These are phyloP conservation scores for Kryptolebias marmoratus DNA, from an alignment of 2,113 vertebrate genomes.

Conservation along the genomic window DNA sequence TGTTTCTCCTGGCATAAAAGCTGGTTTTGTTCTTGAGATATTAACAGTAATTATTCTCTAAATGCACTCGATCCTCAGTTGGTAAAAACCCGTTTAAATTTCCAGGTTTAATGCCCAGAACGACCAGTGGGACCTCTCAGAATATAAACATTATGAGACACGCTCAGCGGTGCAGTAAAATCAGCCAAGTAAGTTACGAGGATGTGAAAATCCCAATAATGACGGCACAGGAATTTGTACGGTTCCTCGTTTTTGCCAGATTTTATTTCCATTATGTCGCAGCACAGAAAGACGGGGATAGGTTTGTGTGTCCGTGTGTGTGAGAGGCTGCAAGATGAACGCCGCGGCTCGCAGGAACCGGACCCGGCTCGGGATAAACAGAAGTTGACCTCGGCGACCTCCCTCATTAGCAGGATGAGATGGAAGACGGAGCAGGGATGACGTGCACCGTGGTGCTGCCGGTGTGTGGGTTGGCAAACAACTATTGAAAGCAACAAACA, in stretches of 20 bases:
- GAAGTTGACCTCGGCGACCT: constrained; percentile 60
- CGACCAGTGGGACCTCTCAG: constrained; percentile 54
- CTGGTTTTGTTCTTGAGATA: constrained; percentile 44
- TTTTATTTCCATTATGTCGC: not conserved
- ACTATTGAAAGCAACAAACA: constrained; percentile 23
- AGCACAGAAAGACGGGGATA: not conserved
- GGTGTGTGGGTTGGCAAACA: constrained; percentile 41
- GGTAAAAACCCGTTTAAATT: constrained; percentile 40
- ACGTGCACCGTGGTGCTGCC: constrained; percentile 22
- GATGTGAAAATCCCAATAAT: constrained; percentile 55
- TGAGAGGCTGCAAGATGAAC: constrained; percentile 2
- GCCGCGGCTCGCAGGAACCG: constrained; percentile 38
- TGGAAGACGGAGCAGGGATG: constrained; percentile 25
- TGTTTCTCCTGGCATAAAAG: constrained; percentile 46
- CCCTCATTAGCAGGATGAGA: constrained; percentile 69
- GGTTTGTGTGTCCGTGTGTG: not conserved
- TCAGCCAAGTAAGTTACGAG: constrained; percentile 57
- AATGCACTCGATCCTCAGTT: constrained; percentile 29
- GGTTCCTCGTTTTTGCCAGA: constrained; percentile 11
- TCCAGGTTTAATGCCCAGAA: constrained; percentile 30
- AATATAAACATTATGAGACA: constrained; percentile 71
- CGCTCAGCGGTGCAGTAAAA: constrained; percentile 53
- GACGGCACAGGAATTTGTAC: constrained; percentile 42
- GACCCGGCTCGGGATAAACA: constrained; percentile 61
- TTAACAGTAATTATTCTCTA: constrained; percentile 46